Evolutionary conservation across 2,113 vertebrate species (phyloP), one percentile per base, ranked within the genome.

Genomic region (Tychaedon coryphoeus): DNA sequence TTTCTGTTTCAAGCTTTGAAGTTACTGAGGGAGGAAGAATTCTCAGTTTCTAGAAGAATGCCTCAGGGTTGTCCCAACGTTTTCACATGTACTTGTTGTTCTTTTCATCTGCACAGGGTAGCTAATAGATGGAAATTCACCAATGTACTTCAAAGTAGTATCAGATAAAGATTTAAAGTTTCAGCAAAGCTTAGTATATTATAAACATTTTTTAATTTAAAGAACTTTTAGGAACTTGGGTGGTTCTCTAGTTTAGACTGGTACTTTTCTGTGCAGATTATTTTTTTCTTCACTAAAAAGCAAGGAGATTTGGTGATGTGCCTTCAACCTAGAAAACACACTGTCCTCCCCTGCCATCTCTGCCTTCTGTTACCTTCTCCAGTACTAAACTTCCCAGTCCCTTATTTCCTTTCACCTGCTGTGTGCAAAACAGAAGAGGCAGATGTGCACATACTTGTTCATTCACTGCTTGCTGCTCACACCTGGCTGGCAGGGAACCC

Each of bases 1-100:
- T 91, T 89, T 94, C 72, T 86, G 2, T 79, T 86, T 83, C 31
- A 45, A 67, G 42, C 86, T 95, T 91, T 91, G 87, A 87, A 91
- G 57, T 89, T 92, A 45, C 22, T 0, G 6, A 36, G 9, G 16
- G n/a, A 86, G 34, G 19, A 73, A 71, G 28, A 84, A 65, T 38
- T 67, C 40, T 88, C 77, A 51, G 0, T 66, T 82, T 88, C 86
- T 77, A 25, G 29, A 73, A 53, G 33, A 70, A 34, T 70, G 38
- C 75, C 71, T 90, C 23, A 43, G 62, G 38, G 26, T 19, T 88
- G 67, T 91, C 58, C 42, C 66, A 24, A 4, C 3, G 5, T 76
- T 90, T 77, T 19, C 61, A 38, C 12, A 1, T 38, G 8, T 8
- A 5, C 34, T 89, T 70, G 19, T 29, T 80, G 42, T 25, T 69